phyloP scores from a whole-genome alignment of 1,140 invertebrate genomes.

The Holotrichia oblita region DNA sequence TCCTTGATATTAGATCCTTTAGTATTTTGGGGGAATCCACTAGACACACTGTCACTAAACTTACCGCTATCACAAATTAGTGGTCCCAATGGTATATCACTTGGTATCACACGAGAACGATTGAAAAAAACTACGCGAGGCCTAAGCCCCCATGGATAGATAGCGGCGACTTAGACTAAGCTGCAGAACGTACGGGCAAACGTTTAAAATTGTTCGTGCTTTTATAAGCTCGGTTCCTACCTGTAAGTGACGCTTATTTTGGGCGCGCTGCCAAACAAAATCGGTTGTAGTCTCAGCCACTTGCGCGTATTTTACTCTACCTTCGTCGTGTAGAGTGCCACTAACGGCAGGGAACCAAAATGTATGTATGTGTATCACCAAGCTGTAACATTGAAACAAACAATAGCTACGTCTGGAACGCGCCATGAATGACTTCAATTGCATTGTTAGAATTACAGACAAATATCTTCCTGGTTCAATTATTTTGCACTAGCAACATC shows the following conservation, averaged over 20 bases:
- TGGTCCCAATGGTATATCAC: slow-evolving; percentile 53
- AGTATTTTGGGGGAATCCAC: slow-evolving; percentile 12
- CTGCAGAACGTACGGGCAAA: slow-evolving; percentile 59
- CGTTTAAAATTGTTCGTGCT: slow-evolving; percentile 54
- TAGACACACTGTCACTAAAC: slow-evolving; percentile 28
- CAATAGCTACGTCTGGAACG: slow-evolving; percentile 14
- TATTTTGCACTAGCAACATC: not conserved
- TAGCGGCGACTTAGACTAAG: slow-evolving; percentile 54
- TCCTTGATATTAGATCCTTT: not conserved
- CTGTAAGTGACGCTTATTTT: slow-evolving; percentile 48
- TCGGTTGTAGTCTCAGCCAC: slow-evolving; percentile 25
- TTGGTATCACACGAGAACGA: slow-evolving; percentile 43
- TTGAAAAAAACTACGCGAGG: slow-evolving; percentile 51
- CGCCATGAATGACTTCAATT: slow-evolving; percentile 19
- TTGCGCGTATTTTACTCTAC: slow-evolving; percentile 16
- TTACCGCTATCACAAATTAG: slow-evolving; percentile 49
- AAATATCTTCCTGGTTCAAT: slow-evolving; percentile 29
- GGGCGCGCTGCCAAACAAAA: slow-evolving; percentile 22
- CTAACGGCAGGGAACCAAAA: not conserved
- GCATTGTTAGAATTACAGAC: slow-evolving; percentile 12
- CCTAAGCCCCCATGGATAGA: slow-evolving; percentile 60
- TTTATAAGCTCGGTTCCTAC: slow-evolving; percentile 62
- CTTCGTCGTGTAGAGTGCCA: not conserved
- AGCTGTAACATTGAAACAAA: slow-evolving; percentile 24
- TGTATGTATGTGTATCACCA: not conserved